A percentile compares a stretch with the other conserved stretches of the same genome.
phyloP scores from a whole-genome alignment of 2,113 vertebrate species.

The Procapra przewalskii region DNA sequence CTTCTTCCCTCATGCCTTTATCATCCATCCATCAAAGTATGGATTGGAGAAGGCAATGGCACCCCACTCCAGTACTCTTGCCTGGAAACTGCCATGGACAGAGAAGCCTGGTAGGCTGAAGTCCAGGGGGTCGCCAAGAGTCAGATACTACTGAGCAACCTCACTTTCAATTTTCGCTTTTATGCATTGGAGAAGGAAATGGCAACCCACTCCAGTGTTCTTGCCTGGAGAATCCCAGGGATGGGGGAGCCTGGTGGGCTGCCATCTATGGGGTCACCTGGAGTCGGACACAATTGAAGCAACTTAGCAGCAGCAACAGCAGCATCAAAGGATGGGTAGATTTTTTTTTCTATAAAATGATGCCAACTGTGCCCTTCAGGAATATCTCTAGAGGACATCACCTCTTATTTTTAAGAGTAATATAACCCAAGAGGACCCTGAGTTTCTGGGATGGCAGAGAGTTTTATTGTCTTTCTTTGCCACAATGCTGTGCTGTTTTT shows the following conservation, averaged over 20 bases:
- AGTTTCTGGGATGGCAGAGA: not conserved
- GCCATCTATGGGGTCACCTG: rapidly evolving
- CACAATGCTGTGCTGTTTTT: not conserved
- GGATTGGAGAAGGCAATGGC: too few relatives aligned
- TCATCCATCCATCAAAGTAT: not conserved
- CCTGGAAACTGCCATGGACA: too few relatives aligned
- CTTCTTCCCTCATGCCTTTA: not conserved
- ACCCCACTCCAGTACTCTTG: too few relatives aligned
- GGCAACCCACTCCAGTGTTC: too few relatives aligned
- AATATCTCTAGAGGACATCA: not conserved
- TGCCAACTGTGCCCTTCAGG: not conserved
- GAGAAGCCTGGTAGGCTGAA: too few relatives aligned
- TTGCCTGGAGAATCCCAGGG: too few relatives aligned
- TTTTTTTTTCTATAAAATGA: not conserved
- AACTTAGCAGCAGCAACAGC: too few relatives aligned
- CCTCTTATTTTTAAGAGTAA: not conserved
- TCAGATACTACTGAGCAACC: too few relatives aligned
- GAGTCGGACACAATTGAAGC: rapidly evolving
- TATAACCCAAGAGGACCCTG: not conserved
- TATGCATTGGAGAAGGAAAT: too few relatives aligned
- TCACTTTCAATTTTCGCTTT: too few relatives aligned
- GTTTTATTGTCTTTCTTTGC: not conserved
- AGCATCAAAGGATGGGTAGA: not conserved
- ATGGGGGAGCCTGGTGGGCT: too few relatives aligned
- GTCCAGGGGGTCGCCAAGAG: too few relatives aligned